Evolutionary conservation across 2,888 invertebrate genomes (phyloP), one percentile per base, ranked within the genome.

Genomic region (Apamea sordens): DNA sequence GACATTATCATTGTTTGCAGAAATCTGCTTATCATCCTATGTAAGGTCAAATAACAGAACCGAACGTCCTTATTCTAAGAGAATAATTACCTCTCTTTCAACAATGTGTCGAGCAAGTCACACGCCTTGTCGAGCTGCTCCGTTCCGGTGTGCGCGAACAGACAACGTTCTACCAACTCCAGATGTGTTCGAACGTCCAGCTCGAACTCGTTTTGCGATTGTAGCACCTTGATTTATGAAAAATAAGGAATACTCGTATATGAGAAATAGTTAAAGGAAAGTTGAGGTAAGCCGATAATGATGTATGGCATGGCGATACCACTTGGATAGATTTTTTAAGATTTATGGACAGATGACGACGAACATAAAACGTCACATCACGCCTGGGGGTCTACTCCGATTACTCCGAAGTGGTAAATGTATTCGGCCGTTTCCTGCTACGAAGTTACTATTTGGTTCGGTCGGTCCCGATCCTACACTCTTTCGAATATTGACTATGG

Each of bases 51-150:
- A 36, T 53, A 36, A 24, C 3, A 70, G 6, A 24, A n/a, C 4
- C 10, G 11, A 50, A 56, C n/a, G 18, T 71, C 59, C 18, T 36
- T 1, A 18, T 36, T 71, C 36, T 41, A 24, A 64, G 32, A 6
- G 15, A 65, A 32, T 24, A 65, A 41, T 89, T 69, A 97, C 97
- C 92, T 94, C 74, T 95, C 95, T 68, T 93, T 94, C 2, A 96
- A 90, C 82, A 97, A 92, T 0, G 96, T 94, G 88, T 97, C 97
- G 47, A 98, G 96, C 83, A 98, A 97, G 80, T 97, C 97, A 89
- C 97, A 97, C 7, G 98, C 98, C 89, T 97, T 96, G 53, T 97
- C 96, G 24, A 98, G 96, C 93, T 98, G 98, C 69, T 98, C 97
- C 73, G 97, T 96, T 88, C 97, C 97, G 76, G 96, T 94, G 94